Evolutionary conservation across 1,140 invertebrate genomes (phyloP).

Genomic region (Hormaphis cornu): DNA sequence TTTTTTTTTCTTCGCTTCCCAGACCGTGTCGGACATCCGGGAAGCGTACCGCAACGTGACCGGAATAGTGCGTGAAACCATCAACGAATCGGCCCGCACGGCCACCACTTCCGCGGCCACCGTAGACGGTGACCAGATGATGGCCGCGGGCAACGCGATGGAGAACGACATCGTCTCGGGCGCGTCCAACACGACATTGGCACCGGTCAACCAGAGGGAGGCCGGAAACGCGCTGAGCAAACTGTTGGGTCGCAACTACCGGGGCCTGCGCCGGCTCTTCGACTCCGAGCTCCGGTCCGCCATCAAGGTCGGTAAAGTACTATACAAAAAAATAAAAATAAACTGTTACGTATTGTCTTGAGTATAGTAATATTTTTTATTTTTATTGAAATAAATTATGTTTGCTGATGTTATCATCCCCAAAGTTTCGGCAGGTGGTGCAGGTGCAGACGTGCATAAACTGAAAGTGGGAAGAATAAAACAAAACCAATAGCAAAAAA

Average conservation of each 20-base stretch:
- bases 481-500: no score
- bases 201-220: background rate
- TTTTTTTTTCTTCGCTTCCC: background rate
- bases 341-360: no score
- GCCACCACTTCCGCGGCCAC: background rate
- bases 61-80: background rate
- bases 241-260: conserved; percentile 4
- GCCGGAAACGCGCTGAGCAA: background rate
- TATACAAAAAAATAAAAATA: no score
- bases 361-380: no score
- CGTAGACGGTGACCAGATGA: background rate
- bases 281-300: conserved; percentile 16
- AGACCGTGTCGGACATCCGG: background rate
- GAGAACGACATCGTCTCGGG: background rate
- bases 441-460: no score
- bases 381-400: no score
- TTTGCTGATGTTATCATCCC: no score
- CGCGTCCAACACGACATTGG: background rate
- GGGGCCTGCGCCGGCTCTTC: conserved; percentile 20
- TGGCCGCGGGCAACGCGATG: background rate
- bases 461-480: no score
- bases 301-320: background rate
- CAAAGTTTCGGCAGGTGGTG: no score
- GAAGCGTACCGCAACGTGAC: background rate
- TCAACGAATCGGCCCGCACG: background rate